Evolutionary conservation across 1,140 invertebrate genomes (phyloP).

Genomic region (Ganaspis sp.): DNA sequence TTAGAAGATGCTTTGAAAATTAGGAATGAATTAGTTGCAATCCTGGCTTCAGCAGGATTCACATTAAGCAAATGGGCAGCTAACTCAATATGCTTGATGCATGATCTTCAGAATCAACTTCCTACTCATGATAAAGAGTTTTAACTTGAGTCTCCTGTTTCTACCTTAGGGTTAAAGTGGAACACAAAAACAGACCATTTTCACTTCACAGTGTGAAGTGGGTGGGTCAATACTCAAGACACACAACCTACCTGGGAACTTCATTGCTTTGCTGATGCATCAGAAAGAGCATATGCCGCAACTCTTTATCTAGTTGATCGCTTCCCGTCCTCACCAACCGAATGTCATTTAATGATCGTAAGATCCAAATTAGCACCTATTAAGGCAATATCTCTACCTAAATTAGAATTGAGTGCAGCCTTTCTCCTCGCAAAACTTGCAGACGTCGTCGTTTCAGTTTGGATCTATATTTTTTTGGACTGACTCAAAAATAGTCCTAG

Average conservation of each 20-base stretch:
- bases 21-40: neutral
- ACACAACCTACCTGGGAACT: slow-evolving; percentile 12
- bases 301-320: slow-evolving; percentile 39
- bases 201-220: neutral
- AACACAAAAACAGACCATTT: too few species aligned
- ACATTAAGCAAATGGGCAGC: neutral
- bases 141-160: too few species aligned
- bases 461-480: too few species aligned
- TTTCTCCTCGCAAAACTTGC: too few species aligned
- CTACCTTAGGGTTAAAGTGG: too few species aligned
- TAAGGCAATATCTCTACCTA: neutral
- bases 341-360: neutral
- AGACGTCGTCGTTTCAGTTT: too few species aligned
- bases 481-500: too few species aligned
- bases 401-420: too few species aligned
- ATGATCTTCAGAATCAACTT: too few species aligned
- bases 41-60: neutral
- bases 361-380: neutral
- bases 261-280: slow-evolving; percentile 50
- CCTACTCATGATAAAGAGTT: too few species aligned
- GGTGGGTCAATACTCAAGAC: slow-evolving; percentile 13
- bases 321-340: neutral
- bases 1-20: neutral
- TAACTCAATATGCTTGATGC: too few species aligned
- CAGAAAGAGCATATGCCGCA: slow-evolving; percentile 41